phyloP scores from a whole-genome alignment of 2,888 invertebrate species.

The Conomelus anceps region DNA sequence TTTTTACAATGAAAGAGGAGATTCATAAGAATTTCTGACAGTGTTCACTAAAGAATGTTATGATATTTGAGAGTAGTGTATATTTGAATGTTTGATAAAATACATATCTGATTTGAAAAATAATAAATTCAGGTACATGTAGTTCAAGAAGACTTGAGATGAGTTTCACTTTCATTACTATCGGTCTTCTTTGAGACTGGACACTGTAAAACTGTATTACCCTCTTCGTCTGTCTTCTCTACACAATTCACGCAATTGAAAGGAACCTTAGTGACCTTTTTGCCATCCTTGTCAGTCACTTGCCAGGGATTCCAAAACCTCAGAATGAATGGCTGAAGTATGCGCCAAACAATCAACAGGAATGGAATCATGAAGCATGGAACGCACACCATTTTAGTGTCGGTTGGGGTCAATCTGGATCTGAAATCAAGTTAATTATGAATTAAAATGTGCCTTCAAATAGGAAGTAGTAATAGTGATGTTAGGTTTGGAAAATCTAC shows the following conservation, averaged over 20 bases:
- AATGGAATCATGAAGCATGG: constrained; percentile 73
- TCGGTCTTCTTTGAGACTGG: not conserved
- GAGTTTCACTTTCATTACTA: not conserved
- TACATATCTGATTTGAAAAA: not conserved
- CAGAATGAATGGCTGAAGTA: constrained; percentile 71
- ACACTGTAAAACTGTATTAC: not conserved
- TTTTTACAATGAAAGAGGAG: not conserved
- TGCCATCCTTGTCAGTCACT: not conserved
- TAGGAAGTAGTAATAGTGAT: no score
- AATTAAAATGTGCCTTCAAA: no score
- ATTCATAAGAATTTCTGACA: not conserved
- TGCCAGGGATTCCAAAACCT: constrained; percentile 73
- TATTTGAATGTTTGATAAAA: no score
- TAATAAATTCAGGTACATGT: no score
- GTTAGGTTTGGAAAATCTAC: no score
- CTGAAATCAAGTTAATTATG: not conserved
- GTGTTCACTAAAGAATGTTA: not conserved
- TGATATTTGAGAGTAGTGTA: not conserved
- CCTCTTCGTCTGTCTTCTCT: not conserved
- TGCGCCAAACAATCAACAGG: constrained; percentile 73
- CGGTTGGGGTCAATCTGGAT: not conserved
- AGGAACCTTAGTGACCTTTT: not conserved
- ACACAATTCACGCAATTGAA: not conserved
- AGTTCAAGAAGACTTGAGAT: not conserved
- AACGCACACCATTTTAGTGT: constrained; percentile 18